phyloP scores from a whole-genome alignment of 2,113 vertebrate species.

The Arenaria interpres region DNA sequence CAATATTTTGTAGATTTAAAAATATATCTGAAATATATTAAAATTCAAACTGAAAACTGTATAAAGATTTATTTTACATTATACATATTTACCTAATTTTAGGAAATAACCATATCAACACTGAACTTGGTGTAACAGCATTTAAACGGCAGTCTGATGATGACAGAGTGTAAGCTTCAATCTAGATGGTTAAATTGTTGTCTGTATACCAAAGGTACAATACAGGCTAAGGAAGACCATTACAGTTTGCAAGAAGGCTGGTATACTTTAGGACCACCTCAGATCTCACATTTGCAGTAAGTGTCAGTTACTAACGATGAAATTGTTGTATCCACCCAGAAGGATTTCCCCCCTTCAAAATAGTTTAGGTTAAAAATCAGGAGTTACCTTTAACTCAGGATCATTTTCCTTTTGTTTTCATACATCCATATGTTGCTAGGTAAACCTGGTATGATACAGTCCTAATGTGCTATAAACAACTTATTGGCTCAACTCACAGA shows the following conservation, averaged over 20 bases:
- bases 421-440: neutral
- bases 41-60: neutral
- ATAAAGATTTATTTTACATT: neutral
- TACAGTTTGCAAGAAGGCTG: neutral
- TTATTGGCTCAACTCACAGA: constrained; percentile 38
- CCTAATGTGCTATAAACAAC: neutral
- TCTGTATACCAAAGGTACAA: neutral
- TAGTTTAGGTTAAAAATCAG: neutral
- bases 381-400: neutral
- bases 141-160: neutral
- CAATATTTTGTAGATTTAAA: no score
- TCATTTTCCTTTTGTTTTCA: neutral
- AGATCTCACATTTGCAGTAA: neutral
- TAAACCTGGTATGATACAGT: constrained; percentile 8
- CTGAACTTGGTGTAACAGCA: neutral
- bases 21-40: neutral
- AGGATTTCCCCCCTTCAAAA: neutral
- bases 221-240: neutral
- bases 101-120: neutral
- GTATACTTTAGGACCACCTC: neutral
- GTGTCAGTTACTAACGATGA: neutral
- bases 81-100: neutral
- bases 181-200: neutral
- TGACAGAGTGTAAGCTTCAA: neutral
- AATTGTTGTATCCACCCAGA: neutral